Base-by-base conservation (phyloP, 1,140 invertebrate species). In the Sycophila sp. region DNA sequence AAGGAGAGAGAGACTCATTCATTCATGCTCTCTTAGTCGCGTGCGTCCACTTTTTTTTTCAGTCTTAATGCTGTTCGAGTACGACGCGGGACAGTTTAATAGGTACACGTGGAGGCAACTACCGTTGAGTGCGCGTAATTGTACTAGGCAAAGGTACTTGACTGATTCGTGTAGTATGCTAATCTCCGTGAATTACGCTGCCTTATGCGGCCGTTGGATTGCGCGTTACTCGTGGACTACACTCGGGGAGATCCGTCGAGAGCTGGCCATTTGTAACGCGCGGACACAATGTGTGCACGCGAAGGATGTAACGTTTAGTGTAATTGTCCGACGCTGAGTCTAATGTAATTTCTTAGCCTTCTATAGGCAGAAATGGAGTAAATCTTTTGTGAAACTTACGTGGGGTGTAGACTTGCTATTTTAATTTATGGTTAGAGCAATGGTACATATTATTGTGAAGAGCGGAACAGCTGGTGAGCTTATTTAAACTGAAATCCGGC, bases 161-260 rank as follows among this genome's bases (percentile, higher is more conserved):
- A 36, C 49, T 30, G 49, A 53, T 53, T n/a, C 49, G 49, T 53
- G 49, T 53, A 30, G n/a, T 30, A 53, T 53, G 42, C 42, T 47
- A 47, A 47, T 47, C 13, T 11, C 19, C 42, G 42, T 22, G 13
- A 24, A 47, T 47, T 47, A 47, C 24, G 13, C 42, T 22, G 42
- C 24, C 42, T 47, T 19, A 22, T 45, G 38, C 42, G 3, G 42
- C 8, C 6, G 19, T 47, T 2, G 15, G 19, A n/a, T n/a, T n/a
- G n/a, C n/a, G n/a, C n/a, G n/a, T n/a, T n/a, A n/a, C n/a, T n/a
- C n/a, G n/a, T n/a, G n/a, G n/a, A n/a, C n/a, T n/a, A n/a, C n/a
- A n/a, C n/a, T n/a, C n/a, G n/a, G n/a, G n/a, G n/a, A n/a, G n/a
- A n/a, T n/a, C n/a, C n/a, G n/a, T n/a, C n/a, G n/a, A n/a, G n/a